Evolutionary conservation across 2,113 vertebrate genomes (phyloP).

Genomic region (Pampusana beccarii): DNA sequence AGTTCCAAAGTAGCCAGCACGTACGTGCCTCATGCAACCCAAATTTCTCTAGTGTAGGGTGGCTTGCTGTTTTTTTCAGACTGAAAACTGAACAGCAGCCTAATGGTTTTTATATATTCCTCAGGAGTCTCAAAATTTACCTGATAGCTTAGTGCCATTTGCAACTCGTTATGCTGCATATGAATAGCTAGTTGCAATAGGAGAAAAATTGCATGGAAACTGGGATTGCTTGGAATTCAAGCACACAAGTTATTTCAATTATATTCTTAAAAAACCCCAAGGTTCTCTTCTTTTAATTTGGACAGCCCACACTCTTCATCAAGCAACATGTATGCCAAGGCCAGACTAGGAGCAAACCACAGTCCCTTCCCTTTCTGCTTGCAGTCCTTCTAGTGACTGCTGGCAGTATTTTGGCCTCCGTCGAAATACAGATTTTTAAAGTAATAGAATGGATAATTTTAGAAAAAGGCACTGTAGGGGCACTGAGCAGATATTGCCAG

Average conservation of each 20-base stretch:
- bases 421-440: background rate
- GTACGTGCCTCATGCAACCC: background rate
- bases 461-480: background rate
- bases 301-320: background rate
- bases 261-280: background rate
- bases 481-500: background rate
- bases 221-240: background rate
- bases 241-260: background rate
- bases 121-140: background rate
- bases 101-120: background rate
- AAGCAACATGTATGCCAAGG: background rate
- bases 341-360: background rate
- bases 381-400: background rate
- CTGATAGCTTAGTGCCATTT: background rate
- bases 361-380: background rate
- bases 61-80: background rate
- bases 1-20: background rate
- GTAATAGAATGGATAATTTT: background rate
- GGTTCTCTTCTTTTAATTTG: background rate
- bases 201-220: background rate
- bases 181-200: background rate
- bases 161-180: background rate
- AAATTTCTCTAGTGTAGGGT: background rate
- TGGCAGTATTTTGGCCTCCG: background rate
- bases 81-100: background rate